A percentile compares a stretch with the other conserved stretches of the same genome.
Conservation (phyloP, 2,888 invertebrate genomes). For the Drosophila nigricruria region DNA sequence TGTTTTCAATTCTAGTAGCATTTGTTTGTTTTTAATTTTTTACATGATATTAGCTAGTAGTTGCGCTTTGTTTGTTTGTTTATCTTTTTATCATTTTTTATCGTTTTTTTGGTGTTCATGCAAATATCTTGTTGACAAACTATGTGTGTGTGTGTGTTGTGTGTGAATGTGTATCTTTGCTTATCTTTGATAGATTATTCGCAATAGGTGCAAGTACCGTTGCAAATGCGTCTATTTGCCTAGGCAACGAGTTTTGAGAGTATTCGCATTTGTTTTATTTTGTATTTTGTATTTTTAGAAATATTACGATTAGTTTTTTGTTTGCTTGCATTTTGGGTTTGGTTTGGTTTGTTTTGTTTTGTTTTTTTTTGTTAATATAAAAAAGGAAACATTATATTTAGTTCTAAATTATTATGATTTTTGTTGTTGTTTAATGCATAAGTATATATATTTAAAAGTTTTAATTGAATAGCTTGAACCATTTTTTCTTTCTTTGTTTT, state of each 20-base stretch:
- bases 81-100: conserved; percentile 26
- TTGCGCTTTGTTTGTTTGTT: conserved; percentile 56
- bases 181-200: conserved; percentile 73
- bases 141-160: conserved; percentile 40
- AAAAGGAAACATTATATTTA: conserved; percentile 78
- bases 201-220: conserved; percentile 75
- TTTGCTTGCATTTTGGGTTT: conserved; percentile 44
- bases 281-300: conserved; percentile 30
- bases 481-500: conserved; percentile 36
- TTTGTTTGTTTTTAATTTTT: conserved; percentile 66
- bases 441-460: conserved; percentile 63
- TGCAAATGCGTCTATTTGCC: conserved; percentile 55
- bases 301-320: conserved; percentile 55
- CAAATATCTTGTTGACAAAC: conserved; percentile 65
- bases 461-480: conserved; percentile 81
- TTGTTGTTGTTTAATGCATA: conserved; percentile 74
- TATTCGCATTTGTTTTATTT: conserved; percentile 51
- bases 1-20: conserved; percentile 84
- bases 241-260: conserved; percentile 56
- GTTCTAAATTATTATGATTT: conserved; percentile 77
- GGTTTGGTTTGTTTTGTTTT: conserved; percentile 24
- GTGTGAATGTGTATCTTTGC: conserved; percentile 44
- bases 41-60: conserved; percentile 80
- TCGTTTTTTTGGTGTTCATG: conserved; percentile 46
- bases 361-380: conserved; percentile 64